Evolutionary conservation across 2,888 invertebrate species (phyloP), one percentile per base, ranked within the genome.

Genomic region (Melolontha melolontha): DNA sequence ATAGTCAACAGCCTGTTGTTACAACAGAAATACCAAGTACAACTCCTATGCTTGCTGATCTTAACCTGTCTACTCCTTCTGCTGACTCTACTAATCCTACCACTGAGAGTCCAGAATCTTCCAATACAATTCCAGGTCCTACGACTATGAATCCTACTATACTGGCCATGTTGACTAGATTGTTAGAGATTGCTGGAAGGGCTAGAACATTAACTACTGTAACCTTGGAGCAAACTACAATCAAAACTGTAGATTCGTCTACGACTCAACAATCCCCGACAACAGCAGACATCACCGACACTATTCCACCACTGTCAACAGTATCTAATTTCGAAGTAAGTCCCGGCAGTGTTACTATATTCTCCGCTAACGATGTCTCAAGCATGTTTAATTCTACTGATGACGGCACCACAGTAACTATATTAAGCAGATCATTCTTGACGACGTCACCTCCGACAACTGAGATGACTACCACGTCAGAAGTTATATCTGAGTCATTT

Each of bases 331-430:
- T 82, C 67, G 77, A 82, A 80, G 82, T 83, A 78, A 82, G 82
- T 80, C 80, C 81, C 39, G 80, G 77, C 66, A 82, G 81, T 72
- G 82, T 83, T 57, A 78, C 78, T 51, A 73, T 82, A 52, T 80
- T 77, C 73, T 82, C 82, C 44, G 82, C 81, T 77, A 82, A 83
- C 71, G 82, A 82, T 75, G 57, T 78, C 39, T 70, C 80, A 49
- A 77, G 77, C 75, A 81, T 80, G 74, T 72, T 74, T 57, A 85
- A 83, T 82, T 81, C 87, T 78, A 83, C 84, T 71, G 85, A 85
- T 79, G 86, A 87, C 83, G 84, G 84, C 76, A 79, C 86, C 72
- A 85, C 87, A 74, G 85, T 85, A 75, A 83, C 83, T 59, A 82
- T 88, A 77, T 82, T 85, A 73, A 85, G 86, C 74, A 83, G 85